These are phyloP conservation scores for Steinernema feltiae DNA, from an alignment of 1,140 invertebrate species.

Conservation along the genomic window DNA sequence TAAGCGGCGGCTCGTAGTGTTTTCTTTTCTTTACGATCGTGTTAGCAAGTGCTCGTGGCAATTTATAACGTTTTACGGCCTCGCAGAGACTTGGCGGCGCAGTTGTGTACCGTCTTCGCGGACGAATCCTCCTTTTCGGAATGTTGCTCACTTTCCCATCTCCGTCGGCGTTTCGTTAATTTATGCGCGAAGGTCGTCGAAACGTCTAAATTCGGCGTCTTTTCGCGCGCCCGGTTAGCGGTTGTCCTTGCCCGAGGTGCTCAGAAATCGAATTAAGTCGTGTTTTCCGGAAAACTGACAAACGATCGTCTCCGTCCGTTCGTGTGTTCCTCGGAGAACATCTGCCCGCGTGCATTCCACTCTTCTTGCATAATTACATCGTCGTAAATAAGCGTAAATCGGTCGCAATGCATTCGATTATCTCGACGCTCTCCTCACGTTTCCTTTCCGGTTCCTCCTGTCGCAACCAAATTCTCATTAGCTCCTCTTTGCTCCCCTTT, in stretches of 20 bases:
- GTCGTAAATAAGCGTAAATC: constrained; percentile 6
- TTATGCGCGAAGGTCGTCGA: neutral
- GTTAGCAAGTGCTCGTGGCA: neutral
- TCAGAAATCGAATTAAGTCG: too few species aligned
- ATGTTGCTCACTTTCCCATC: neutral
- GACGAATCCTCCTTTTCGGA: neutral
- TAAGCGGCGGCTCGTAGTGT: neutral
- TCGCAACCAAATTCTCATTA: constrained; percentile 1
- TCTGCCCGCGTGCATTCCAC: neutral
- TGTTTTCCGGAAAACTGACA: too few species aligned
- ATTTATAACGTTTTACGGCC: neutral
- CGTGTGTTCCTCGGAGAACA: neutral
- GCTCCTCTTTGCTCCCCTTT: neutral
- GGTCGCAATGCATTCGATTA: too few species aligned
- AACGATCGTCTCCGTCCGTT: too few species aligned
- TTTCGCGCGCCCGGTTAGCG: neutral
- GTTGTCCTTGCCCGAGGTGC: too few species aligned
- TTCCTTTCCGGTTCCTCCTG: neutral
- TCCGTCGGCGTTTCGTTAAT: neutral
- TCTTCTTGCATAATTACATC: constrained; percentile 6
- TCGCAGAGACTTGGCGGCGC: neutral
- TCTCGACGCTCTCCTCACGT: too few species aligned
- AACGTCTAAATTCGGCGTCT: neutral
- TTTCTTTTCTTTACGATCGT: constrained; percentile 9
- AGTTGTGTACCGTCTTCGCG: neutral